Evolutionary conservation across 2,797 vertebrate species (phyloP).

Genomic region (Lycodopsis pacificus): DNA sequence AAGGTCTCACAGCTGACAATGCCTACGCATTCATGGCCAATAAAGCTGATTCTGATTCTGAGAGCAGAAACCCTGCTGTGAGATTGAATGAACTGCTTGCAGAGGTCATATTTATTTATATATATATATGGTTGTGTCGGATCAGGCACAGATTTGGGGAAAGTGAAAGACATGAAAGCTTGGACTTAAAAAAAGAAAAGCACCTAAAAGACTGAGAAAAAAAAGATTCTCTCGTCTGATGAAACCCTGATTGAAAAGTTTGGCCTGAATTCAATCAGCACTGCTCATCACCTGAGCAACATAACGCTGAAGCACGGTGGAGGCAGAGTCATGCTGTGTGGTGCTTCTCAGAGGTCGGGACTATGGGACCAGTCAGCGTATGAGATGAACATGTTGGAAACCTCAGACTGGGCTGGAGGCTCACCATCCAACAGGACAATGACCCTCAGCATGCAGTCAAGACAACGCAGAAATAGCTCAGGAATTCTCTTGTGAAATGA

Average conservation of each 20-base stretch:
- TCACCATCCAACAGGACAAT: background rate
- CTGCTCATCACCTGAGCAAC: background rate
- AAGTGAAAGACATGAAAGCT: background rate
- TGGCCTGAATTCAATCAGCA: background rate
- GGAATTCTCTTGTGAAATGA: background rate
- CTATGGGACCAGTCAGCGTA: background rate
- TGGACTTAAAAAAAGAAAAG: background rate
- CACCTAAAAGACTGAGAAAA: background rate
- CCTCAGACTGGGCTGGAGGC: background rate
- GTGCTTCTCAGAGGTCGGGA: background rate
- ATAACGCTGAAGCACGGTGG: background rate
- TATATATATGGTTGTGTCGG: background rate
- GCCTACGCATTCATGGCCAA: no score
- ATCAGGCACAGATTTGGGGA: no score
- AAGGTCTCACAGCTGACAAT: background rate
- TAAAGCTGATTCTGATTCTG: no score
- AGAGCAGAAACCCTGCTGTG: background rate
- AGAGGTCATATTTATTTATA: background rate
- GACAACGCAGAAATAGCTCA: background rate
- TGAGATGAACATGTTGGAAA: background rate
- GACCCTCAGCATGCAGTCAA: background rate
- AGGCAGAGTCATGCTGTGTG: background rate
- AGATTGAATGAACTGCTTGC: background rate
- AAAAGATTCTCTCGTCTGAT: background rate
- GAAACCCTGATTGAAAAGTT: background rate